Base-by-base conservation (phyloP, 2,888 invertebrate species). In the Miltochrista miniata region DNA sequence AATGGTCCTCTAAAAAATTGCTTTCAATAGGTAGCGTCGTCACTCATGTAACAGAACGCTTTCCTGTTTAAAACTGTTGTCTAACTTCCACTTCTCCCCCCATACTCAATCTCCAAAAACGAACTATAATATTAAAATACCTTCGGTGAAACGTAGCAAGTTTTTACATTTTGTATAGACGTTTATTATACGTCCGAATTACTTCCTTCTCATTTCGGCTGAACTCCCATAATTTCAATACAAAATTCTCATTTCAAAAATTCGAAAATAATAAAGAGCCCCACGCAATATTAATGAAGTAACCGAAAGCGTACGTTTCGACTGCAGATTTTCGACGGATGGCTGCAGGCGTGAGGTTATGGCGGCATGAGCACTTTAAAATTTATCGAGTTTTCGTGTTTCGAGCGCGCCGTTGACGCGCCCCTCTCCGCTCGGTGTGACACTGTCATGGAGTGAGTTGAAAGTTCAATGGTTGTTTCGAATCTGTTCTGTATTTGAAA, bases 351-450 rank as follows among this genome's bases (percentile, higher is more conserved):
- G 70, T 67, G 66, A 71, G 72, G 77, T 48, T 38, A 48, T 8
- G 40, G 39, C n/a, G 45, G 74, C 61, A 63, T 63, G 71, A 73
- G 75, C 83, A 85, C 85, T 88, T 85, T 85, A 87, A 88, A 87
- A 87, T 88, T 88, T 84, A 88, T 88, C 80, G 88, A 87, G 83
- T 86, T 88, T 87, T 84, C 87, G 78, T 87, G 87, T 86, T 79
- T 46, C 46, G 45, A 43, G 42, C 58, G 48, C 49, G 56, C 50
- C 53, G 39, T 13, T 51, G 50, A 47, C 55, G 57, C 53, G 13
- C 54, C 50, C 36, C 51, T 41, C 48, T 37, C 56, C 50, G 48
- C 51, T 49, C 48, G 50, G 45, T 61, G 59, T 59, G 59, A 64
- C 54, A 65, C 54, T 57, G 57, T 61, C 60, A 59, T 48, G 54